Conservation (phyloP, 2,113 vertebrate species). For the Burhinus bistriatus region DNA sequence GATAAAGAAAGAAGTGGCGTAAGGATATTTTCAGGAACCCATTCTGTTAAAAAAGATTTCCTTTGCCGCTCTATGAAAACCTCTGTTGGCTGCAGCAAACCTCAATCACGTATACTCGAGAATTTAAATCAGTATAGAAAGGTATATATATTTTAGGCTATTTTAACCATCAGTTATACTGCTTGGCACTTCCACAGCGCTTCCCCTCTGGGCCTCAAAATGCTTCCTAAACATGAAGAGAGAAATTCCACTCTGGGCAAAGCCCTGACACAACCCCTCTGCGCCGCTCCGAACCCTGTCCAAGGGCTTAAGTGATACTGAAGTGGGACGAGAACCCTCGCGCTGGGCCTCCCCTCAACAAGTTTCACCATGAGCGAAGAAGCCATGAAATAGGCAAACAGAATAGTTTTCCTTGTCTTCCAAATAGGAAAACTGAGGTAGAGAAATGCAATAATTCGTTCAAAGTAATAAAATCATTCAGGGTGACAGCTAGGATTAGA, state of each 20-base stretch:
- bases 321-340: neutral
- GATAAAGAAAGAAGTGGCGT: neutral
- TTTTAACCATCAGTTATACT: neutral
- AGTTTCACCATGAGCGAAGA: neutral
- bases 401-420: neutral
- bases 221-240: constrained; percentile 35
- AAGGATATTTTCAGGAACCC: constrained; percentile 26
- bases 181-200: constrained; percentile 25
- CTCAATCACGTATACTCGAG: neutral
- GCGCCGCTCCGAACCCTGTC: neutral
- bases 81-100: neutral
- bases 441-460: neutral
- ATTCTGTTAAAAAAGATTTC: neutral
- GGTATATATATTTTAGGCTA: neutral
- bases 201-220: constrained; percentile 51
- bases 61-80: neutral
- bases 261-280: constrained; percentile 48
- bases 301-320: neutral
- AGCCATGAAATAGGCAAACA: neutral
- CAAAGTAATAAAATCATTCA: neutral
- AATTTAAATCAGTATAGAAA: neutral
- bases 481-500: neutral
- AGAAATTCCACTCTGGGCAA: constrained; percentile 61
- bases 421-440: neutral
- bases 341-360: neutral